Evolutionary conservation across 2,797 vertebrate genomes (phyloP).

Genomic region (Neostethus bicornis): DNA sequence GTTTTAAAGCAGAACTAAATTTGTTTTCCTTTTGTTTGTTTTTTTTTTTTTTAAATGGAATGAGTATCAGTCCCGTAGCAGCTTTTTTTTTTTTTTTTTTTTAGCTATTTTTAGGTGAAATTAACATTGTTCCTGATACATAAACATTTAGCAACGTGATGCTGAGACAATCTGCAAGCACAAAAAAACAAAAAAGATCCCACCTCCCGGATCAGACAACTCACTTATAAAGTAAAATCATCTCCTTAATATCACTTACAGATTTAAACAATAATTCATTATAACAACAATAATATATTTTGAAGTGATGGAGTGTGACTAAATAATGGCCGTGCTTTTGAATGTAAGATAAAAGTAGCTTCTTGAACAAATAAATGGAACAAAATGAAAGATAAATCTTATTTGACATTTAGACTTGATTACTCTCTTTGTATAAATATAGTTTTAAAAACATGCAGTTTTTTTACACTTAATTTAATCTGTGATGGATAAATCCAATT

Average conservation of each 20-base stretch:
- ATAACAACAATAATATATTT: background rate
- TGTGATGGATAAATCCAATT: too few species aligned
- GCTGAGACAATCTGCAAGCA: constrained; percentile 26
- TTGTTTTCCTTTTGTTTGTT: too few species aligned
- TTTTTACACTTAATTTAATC: too few species aligned
- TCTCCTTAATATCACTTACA: constrained; percentile 17
- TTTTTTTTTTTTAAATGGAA: too few species aligned
- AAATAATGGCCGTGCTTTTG: constrained; percentile 4
- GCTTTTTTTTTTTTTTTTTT: too few species aligned
- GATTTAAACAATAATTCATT: constrained; percentile 1
- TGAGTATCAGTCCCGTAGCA: too few species aligned
- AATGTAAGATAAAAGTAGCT: background rate
- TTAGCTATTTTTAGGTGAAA: constrained; percentile 6
- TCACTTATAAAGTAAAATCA: constrained; percentile 17
- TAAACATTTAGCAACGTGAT: constrained; percentile 21
- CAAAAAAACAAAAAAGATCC: constrained; percentile 19
- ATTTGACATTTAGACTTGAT: background rate
- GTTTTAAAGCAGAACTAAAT: too few species aligned
- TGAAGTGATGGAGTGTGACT: background rate
- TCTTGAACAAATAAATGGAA: background rate
- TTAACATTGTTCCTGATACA: constrained; percentile 15
- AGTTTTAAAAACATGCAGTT: too few species aligned
- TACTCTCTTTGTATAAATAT: background rate
- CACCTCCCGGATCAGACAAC: constrained; percentile 17
- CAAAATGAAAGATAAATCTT: background rate